phyloP scores from a whole-genome alignment of 1,140 invertebrate species.

The Ceratitis capitata region DNA sequence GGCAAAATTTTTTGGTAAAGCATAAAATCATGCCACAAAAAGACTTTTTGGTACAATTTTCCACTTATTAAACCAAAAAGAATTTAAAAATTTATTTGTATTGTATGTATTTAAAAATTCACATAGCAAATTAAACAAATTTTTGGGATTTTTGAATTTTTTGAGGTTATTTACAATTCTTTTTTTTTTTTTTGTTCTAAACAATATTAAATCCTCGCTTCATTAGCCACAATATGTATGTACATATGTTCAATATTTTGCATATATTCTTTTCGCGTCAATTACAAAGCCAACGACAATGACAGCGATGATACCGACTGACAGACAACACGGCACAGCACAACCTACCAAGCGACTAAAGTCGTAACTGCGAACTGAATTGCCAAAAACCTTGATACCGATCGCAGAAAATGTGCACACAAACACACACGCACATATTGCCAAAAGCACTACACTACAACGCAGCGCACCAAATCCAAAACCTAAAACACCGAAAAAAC shows the following conservation, averaged over 20 bases:
- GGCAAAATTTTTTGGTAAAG: no score
- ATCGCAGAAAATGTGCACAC: conserved; percentile 48
- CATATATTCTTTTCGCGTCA: neutral
- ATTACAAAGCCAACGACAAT: neutral
- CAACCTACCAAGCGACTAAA: conserved; percentile 63
- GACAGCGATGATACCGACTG: neutral
- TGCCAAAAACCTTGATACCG: conserved; percentile 66
- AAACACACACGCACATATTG: neutral
- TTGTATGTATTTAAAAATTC: no score
- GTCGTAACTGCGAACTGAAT: conserved; percentile 61
- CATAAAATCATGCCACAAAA: no score
- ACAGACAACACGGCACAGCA: conserved; percentile 30
- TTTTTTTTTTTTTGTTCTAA: neutral
- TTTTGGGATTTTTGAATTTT: no score
- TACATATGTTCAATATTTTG: neutral
- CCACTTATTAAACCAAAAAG: no score
- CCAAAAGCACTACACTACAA: no score
- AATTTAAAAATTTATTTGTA: no score
- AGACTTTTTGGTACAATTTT: no score
- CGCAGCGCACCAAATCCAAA: conserved; percentile 13
- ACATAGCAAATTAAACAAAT: no score
- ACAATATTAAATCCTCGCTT: neutral
- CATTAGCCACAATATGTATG: no score
- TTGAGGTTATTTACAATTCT: no score
- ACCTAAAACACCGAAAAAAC: conserved; percentile 19